Conservation (phyloP, 2,888 invertebrate species). For the Trachelus troglodyta region DNA sequence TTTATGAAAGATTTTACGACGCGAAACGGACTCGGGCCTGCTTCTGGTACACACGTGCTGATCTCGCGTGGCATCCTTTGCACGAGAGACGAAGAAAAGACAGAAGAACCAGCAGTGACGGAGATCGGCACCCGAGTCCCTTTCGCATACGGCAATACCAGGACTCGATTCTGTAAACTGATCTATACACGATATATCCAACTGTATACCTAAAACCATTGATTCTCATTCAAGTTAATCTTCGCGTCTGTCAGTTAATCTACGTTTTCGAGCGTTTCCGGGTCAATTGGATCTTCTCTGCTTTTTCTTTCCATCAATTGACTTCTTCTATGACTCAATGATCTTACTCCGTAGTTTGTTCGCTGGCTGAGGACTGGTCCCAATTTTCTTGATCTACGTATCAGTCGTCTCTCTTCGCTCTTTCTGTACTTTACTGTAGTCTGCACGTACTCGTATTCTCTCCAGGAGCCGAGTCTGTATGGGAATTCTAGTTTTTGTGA, state of each 20-base stretch:
- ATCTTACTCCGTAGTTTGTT: slow-evolving; percentile 23
- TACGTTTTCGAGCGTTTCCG: slow-evolving; percentile 46
- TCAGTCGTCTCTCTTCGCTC: not conserved
- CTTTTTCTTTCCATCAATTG: slow-evolving; percentile 43
- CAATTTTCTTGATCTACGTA: not conserved
- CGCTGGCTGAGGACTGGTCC: not conserved
- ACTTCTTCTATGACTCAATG: slow-evolving; percentile 44
- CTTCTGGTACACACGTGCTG: slow-evolving; percentile 60
- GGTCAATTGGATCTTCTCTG: slow-evolving; percentile 46
- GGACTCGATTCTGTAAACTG: not conserved
- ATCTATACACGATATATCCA: not conserved
- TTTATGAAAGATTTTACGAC: slow-evolving; percentile 62
- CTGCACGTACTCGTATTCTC: not conserved
- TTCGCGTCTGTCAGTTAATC: not conserved
- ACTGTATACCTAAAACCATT: not conserved
- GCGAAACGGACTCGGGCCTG: slow-evolving; percentile 12
- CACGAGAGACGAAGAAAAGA: not conserved
- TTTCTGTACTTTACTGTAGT: not conserved
- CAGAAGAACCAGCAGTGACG: not conserved
- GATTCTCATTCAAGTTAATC: not conserved
- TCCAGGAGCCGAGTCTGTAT: slow-evolving; percentile 20
- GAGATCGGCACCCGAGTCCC: not conserved
- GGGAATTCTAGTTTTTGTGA: slow-evolving; percentile 44
- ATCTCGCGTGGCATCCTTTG: slow-evolving; percentile 12
- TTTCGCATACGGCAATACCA: not conserved